Base-by-base conservation (phyloP, 1,140 invertebrate species). In the Latrodectus geometricus region DNA sequence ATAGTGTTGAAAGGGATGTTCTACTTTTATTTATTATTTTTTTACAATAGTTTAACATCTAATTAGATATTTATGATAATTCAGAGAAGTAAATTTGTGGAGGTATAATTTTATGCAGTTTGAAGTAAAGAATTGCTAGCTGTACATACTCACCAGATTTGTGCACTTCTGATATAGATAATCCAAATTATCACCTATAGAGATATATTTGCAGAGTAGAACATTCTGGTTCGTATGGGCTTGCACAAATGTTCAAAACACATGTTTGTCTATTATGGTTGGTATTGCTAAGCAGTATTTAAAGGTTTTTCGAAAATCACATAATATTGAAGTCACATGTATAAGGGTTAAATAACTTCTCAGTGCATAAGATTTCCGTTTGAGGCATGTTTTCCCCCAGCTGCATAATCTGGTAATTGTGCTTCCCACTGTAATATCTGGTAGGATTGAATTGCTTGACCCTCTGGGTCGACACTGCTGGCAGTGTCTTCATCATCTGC, bases 341-440 rank as follows among this genome's bases (percentile, higher is more conserved):
- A 12, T 61, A 54, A 56, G 54, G 74, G 54, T 78, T 21, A 68
- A 54, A n/a, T 70, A 65, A 48, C 49, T 50, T 1, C 69, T 79
- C 68, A 81, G 50, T 83, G 80, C 80, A 74, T 83, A 21, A 74
- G 21, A 66, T 83, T 54, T 74, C 80, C 80, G 48, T 83, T 73
- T 15, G 80, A 81, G 68, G 66, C 79, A 81, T 81, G 79, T 35
- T 81, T 81, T 23, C 80, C 56, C 20, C 61, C 56, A 9, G 69
- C 65, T 14, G 48, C 72, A 17, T 86, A 86, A 21, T 78, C 83
- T 5, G 83, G 83, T 9, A 52, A 73, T 17, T 76, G 82, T 20
- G 72, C 49, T 56, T 72, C 83, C 83, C 83, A 86, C 48, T 78
- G 61, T 11, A 86, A 15, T 17, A 86, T 86, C 49, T 86, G 83